A percentile compares a stretch with the other conserved stretches of the same genome.
These are phyloP conservation scores for Macrosteles quadrilineatus DNA, from an alignment of 1,140 invertebrate genomes.

Conservation along the genomic window DNA sequence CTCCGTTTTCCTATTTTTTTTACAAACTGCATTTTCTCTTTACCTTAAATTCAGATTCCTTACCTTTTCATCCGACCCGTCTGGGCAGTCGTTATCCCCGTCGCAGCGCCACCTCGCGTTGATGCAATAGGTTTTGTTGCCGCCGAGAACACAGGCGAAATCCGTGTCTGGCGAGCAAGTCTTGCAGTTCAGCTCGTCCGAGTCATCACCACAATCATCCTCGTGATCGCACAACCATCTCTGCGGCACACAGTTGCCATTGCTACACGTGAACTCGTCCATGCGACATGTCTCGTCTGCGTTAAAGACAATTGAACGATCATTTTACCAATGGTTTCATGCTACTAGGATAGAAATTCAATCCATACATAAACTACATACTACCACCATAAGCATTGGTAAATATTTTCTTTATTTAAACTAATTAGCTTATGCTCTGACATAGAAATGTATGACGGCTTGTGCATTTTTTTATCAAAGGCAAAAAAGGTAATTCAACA, in stretches of 20 bases:
- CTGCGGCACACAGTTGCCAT: conserved; percentile 85
- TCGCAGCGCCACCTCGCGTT: conserved; percentile 79
- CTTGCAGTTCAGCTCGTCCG: conserved; percentile 76
- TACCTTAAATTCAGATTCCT: no score
- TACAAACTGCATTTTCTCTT: no score
- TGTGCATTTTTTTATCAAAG: no score
- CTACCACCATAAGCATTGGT: no score
- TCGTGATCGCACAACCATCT: conserved; percentile 87
- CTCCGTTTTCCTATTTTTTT: background rate
- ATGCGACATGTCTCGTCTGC: conserved; percentile 82
- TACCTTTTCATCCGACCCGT: conserved; percentile 77
- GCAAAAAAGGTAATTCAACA: no score
- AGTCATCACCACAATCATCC: conserved; percentile 81
- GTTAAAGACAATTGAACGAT: no score
- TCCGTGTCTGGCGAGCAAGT: conserved; percentile 66
- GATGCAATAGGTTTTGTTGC: conserved; percentile 60
- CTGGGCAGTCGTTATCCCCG: conserved; percentile 79
- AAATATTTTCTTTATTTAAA: no score
- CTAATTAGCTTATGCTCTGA: no score
- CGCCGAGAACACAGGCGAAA: conserved; percentile 72
- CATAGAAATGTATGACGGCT: no score
- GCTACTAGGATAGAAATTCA: no score
- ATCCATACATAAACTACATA: no score
- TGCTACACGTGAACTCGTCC: conserved; percentile 86
- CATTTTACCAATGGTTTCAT: no score